Base-by-base conservation (phyloP, 2,113 vertebrate species). In the Nansenia antarctica region DNA sequence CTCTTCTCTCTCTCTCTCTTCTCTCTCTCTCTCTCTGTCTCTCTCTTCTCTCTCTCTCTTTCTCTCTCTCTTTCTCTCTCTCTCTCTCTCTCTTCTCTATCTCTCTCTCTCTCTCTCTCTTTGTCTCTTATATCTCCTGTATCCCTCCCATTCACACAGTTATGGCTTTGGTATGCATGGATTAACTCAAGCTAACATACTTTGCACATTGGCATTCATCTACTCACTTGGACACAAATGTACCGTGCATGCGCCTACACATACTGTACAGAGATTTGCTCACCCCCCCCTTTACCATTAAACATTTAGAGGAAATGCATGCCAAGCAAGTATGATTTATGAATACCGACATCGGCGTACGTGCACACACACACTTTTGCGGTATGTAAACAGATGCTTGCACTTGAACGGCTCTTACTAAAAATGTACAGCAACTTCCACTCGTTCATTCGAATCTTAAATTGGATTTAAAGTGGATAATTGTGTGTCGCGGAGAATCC, bases 161-260 rank as follows among this genome's bases (percentile, higher is more conserved):
- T 76, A 64, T 61, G 67, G 71, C 77, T 85, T 63, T 85, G 77
- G 78, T 79, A 81, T 87, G 82, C 76, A 73, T 77, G 78, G 72
- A 78, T 85, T 80, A 83, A 69, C 61, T 85, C 57, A 78, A 73
- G 81, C 74, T 64, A 45, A 58, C 76, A 72, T 71, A 37, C 73
- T 74, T 76, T 59, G 81, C 73, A 26, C 79, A 76, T 64, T 72
- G 78, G 70, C 78, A 77, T 37, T 62, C 62, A 24, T 86, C 67
- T 67, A 72, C 68, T 77, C 69, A 53, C 15, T 59, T 49, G 64
- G 65, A 80, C 70, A 34, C 69, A 60, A 26, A 20, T 52, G 69
- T 68, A 60, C 30, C 18, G 3, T 57, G 60, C 47, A 63, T 76
- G 52, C 58, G 64, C 65, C 77, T 60, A 18, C 69, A 76, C 54